Conservation (phyloP, 2,113 vertebrate species). For the Peromyscus maniculatus region DNA sequence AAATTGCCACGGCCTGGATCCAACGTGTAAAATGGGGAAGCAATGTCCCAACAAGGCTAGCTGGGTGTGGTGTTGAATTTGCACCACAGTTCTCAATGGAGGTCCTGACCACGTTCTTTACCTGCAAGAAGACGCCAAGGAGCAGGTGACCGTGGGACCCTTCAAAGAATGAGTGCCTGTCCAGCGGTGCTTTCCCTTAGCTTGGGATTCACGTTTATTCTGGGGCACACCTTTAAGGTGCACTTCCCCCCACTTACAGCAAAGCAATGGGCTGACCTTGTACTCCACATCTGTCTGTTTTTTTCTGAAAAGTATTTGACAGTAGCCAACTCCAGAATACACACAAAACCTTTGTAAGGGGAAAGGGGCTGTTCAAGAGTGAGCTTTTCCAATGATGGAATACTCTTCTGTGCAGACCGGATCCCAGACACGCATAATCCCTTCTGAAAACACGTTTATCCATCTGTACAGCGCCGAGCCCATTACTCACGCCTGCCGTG, state of each 20-base stretch:
- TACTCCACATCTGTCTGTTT: background rate
- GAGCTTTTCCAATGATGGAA: conserved; percentile 3
- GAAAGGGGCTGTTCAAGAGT: background rate
- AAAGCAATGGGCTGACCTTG: background rate
- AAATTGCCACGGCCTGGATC: background rate
- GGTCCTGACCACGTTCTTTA: background rate
- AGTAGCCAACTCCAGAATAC: background rate
- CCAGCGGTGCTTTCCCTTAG: background rate
- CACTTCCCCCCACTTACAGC: background rate
- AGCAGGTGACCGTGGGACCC: background rate
- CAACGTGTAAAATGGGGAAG: background rate
- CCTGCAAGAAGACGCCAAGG: background rate
- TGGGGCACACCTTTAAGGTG: background rate
- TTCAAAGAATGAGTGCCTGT: background rate
- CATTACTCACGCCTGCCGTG: background rate
- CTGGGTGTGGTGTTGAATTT: background rate
- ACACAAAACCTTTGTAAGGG: background rate
- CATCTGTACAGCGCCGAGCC: background rate
- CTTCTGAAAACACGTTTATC: conserved; percentile 50
- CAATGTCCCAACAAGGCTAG: background rate
- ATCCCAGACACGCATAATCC: background rate
- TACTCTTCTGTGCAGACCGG: background rate
- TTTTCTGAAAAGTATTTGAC: background rate
- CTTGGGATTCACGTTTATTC: background rate
- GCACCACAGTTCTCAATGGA: background rate